Base-by-base conservation (phyloP, 92 coral and sea anemone species). In the Actinostola sp. region DNA sequence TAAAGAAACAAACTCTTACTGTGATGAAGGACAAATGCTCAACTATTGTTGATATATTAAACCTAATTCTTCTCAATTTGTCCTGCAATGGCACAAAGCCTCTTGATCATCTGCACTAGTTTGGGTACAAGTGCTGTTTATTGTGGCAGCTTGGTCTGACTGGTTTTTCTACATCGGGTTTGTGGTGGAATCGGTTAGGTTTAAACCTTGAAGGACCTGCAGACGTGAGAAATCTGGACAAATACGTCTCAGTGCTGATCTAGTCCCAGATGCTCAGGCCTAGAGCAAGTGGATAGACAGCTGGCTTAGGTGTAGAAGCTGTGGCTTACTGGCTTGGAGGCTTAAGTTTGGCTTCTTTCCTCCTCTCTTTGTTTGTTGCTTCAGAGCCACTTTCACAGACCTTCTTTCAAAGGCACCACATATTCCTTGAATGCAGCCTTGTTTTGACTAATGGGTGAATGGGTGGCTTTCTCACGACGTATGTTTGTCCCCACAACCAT, bases 31-130 rank as follows among this genome's bases (percentile, higher is more conserved):
- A 39, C 7, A 39, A 7, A 39, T 7, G 14, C 7, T 39, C 7
- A 39, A 39, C 7, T 14, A 39, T n/a, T n/a, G 20, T 24, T 29
- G 51, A 29, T 53, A n/a, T n/a, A n/a, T n/a, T n/a, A 30, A 72
- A 73, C 78, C 13, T 30, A 61, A 36, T 72, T 26, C 55, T 59
- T 44, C 67, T 72, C 71, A 2, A 72, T 39, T 56, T 56, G 49
- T 66, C 58, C 70, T 13, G 53, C 71, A 58, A 58, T 31, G 54
- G 70, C 70, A 24, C 51, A 72, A 72, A 72, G 50, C 50, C n/a
- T 72, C 78, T 25, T 59, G 36, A 58, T 56, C 78, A 27, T 67
- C 73, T 24, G 32, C 58, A 44, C 34, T 42, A 24, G 73, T 15
- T 10, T 35, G 29, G 17, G 73, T 67, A 44, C 36, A 2, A 36